These are phyloP conservation scores for Dasysyrphus albostriatus DNA, from an alignment of 2,888 invertebrate species.

Conservation along the genomic window DNA sequence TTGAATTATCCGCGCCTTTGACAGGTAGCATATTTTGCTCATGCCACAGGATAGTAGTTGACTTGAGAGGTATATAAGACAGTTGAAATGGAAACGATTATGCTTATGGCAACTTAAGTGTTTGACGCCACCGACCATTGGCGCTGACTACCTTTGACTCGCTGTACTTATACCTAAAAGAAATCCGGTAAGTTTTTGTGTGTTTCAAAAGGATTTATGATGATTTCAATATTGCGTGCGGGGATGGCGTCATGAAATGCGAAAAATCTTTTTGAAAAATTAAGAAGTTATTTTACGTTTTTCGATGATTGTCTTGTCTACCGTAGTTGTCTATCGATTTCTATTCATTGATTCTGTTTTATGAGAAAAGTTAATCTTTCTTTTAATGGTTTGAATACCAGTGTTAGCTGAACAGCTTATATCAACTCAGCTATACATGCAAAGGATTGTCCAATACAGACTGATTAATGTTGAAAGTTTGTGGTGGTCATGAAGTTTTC, in stretches of 20 bases:
- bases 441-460: no score
- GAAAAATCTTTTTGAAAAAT: not conserved
- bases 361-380: no score
- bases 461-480: no score
- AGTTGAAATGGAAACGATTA: slow-evolving; percentile 19
- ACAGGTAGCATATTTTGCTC: slow-evolving; percentile 67
- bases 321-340: no score
- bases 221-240: not conserved
- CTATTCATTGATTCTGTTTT: no score
- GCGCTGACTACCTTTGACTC: not conserved
- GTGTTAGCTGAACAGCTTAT: no score
- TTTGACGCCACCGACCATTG: slow-evolving; percentile 16
- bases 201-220: not conserved
- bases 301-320: no score
- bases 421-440: no score
- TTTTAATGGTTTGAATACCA: no score
- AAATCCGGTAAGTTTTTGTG: not conserved
- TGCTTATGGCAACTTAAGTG: slow-evolving; percentile 27
- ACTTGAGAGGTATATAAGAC: slow-evolving; percentile 11
- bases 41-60: slow-evolving; percentile 34
- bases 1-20: slow-evolving; percentile 59
- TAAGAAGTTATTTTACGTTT: no score
- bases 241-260: not conserved
- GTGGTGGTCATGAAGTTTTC: no score
- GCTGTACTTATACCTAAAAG: not conserved